Evolutionary conservation across 2,888 invertebrate genomes (phyloP).

Genomic region (Agonum fuliginosum): DNA sequence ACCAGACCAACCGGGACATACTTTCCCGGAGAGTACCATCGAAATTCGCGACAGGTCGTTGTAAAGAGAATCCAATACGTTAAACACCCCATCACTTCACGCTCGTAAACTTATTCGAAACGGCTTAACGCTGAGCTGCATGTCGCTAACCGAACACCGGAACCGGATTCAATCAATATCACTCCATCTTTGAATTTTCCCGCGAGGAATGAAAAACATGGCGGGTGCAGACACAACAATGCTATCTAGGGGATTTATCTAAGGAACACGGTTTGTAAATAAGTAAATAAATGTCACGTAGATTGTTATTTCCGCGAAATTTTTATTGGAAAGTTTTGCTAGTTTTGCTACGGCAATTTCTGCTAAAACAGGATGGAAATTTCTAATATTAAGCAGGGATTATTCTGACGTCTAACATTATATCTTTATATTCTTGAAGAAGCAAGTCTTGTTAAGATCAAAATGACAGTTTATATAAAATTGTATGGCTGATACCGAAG

Average conservation of each 20-base stretch:
- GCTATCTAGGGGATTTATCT: neutral
- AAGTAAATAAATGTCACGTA: conserved; percentile 35
- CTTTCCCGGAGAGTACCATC: conserved; percentile 39
- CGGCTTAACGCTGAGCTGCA: neutral
- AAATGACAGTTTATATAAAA: too few relatives aligned
- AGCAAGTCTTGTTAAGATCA: too few relatives aligned
- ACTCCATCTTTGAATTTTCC: conserved; percentile 1
- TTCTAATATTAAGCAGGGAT: too few relatives aligned
- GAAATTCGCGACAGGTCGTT: conserved; percentile 31
- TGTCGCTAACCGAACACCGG: conserved; percentile 11
- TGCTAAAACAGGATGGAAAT: too few relatives aligned
- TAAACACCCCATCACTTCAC: conserved; percentile 40
- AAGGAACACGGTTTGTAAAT: neutral
- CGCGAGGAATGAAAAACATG: conserved; percentile 3
- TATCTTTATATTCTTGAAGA: too few relatives aligned
- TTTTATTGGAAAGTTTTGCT: too few relatives aligned
- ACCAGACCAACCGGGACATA: conserved; percentile 8
- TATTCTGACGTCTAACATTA: too few relatives aligned
- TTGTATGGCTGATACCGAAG: too few relatives aligned
- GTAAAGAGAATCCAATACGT: conserved; percentile 55
- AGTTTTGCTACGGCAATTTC: too few relatives aligned
- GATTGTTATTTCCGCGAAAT: neutral
- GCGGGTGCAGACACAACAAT: conserved; percentile 1
- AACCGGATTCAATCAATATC: conserved; percentile 6
- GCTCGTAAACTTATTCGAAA: conserved; percentile 29